Evolutionary conservation across 2,113 vertebrate genomes (phyloP), one percentile per base, ranked within the genome.

Genomic region (Mola mola): DNA sequence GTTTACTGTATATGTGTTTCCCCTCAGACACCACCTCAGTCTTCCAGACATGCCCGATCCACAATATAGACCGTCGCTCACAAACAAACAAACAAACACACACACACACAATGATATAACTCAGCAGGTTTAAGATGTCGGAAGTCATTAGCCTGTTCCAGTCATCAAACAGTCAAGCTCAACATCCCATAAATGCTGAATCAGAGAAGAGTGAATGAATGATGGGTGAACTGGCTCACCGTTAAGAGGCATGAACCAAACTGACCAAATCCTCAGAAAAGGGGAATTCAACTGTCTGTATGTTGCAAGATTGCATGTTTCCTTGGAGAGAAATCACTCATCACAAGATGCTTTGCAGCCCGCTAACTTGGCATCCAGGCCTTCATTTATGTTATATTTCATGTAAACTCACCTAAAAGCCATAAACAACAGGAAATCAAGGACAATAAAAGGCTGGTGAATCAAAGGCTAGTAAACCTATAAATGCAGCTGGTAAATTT

Each of bases 11-110:
- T 65, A 64, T 67, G 38, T 56, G 61, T 81, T 78, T 85, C 72
- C 74, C 60, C 29, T 79, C 79, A 60, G 47, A 83, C 10, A 43
- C 60, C 67, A 51, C 75, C 74, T 78, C 73, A 80, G 89, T 92
- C 91, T 91, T 91, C 88, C 89, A 88, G 60, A 69, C 62, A 70
- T 16, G 21, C 65, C 57, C n/a, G 6, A 55, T 59, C 25, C 41
- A 64, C 46, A 53, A 53, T 42, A 42, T 48, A 41, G 2, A 51
- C 52, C 1, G 22, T 51, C 53, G 17, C 29, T 4, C 25, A 66
- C 47, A 43, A 29, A 61, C 31, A 62, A 22, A 42, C 8, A 28
- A 1, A 46, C 16, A 44, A 25, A 58, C 52, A 25, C 28, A 5
- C 22, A 65, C 44, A 41, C 44, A 59, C 28, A 60, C 29, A 40